Base-by-base conservation (phyloP, 1,140 invertebrate species). In the Drosophila sturtevanti region DNA sequence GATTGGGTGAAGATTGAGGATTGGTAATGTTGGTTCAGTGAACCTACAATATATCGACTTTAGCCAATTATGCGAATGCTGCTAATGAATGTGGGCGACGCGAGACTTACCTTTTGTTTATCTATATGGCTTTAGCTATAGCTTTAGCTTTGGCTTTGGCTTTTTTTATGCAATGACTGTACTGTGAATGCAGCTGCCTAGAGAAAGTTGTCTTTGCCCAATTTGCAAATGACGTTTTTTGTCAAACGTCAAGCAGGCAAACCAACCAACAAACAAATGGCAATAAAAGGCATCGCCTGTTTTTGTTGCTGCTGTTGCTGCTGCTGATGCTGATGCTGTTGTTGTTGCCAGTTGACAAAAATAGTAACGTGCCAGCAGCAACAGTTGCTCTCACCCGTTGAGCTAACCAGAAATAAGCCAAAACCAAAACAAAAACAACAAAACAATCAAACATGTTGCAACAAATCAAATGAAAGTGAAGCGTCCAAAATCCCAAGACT, bases 181-280 rank as follows among this genome's bases (percentile, higher is more conserved):
- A 61, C 35, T 76, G 71, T 76, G 63, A 75, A 69, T 85, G 75
- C 81, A 72, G 81, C 82, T 79, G 82, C 74, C 81, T 87, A 86
- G 84, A 89, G 84, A 89, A 89, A 89, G 84, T 89, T 89, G 84
- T 89, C 79, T 89, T 89, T 89, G 82, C 84, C 84, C 84, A 89
- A 89, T 89, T 89, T 89, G 84, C 84, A 89, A 89, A 89, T 89
- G 84, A 89, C 84, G 84, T 89, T 89, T 89, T 86, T 89, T 89
- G 89, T 85, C 89, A 85, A 89, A 89, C 84, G 82, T 89, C 82
- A 89, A 87, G 67, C 67, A 56, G 60, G 27, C 27, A 24, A 31
- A 31, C 27, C 27, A 31, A 31, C 27, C 77, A 52, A 76, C 41
- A 62, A 59, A 56, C 60, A 61, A 70, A 69, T 58, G 41, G 56